Evolutionary conservation across 2,888 invertebrate species (phyloP), one percentile per base, ranked within the genome.

Genomic region (Sphaeridia pumilis): DNA sequence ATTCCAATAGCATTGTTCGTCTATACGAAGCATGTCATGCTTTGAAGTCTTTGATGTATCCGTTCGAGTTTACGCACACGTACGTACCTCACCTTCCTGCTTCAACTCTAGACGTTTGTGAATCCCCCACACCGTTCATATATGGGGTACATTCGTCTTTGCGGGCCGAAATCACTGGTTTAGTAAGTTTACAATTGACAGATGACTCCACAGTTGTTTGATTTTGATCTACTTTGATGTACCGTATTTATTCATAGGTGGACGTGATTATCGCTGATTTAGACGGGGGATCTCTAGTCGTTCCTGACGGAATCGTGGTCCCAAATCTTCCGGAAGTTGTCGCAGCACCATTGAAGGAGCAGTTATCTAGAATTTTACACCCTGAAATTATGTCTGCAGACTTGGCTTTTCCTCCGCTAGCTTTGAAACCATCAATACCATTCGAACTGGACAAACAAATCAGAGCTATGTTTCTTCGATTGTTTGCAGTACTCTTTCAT

Each of bases 41-140:
- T 12, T 76, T 97, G 46, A 88, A 87, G 7, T 85, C 93, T 7
- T 78, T 97, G 31, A 87, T 93, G 84, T 95, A 92, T 73, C 95
- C 94, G 14, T 89, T 95, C 74, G 79, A 84, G 69, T 95, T 94
- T 73, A 89, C 84, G 45, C 93, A 97, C 71, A 93, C 95, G 47
- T 95, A 92, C 76, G 94, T 97, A 71, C 95, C 97, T 49, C 78
- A 97, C 65, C 74, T 97, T 66, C 97, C 97, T 24, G 85, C 90
- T 1, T 84, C 88, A 3, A 74, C 97, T 54, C 81, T 90, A 1
- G 97, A 97, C 73, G 88, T 97, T 49, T 74, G 97, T 50, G 89
- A 89, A 52, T 93, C 94, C 22, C 97, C 97, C 1, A 97, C 97
- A 25, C 97, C 97, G 0, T 97, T 94, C 71, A 84, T 98, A 49